Conservation (phyloP, 2,797 vertebrate species). For the Cichlasoma orientale region DNA sequence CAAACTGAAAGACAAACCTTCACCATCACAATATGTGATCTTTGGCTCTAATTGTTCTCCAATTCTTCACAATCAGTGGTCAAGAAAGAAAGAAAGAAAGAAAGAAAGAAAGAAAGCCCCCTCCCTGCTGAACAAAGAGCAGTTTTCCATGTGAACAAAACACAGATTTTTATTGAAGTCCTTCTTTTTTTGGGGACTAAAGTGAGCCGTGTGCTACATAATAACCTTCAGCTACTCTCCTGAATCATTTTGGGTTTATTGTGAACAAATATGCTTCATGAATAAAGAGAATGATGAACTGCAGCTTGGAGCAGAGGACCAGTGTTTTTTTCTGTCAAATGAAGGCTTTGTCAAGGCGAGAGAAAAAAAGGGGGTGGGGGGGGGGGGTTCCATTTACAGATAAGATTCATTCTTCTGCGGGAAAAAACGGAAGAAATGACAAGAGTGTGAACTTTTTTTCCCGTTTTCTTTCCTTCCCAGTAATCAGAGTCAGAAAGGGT, state of each 20-base stretch:
- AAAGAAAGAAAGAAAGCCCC: no score
- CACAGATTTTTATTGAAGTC: background rate
- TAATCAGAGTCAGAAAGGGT: constrained; percentile 48
- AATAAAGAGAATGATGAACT: constrained; percentile 64
- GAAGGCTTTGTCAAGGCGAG: constrained; percentile 39
- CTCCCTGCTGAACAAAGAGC: background rate
- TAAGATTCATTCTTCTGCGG: constrained; percentile 70
- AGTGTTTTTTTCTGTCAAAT: constrained; percentile 48
- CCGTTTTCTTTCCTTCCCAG: constrained; percentile 46
- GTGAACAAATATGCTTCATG: constrained; percentile 71
- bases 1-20: background rate
- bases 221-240: constrained; percentile 65
- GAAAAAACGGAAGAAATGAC: constrained; percentile 24
- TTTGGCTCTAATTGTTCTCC: background rate
- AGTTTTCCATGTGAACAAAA: background rate
- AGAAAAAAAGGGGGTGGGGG: background rate
- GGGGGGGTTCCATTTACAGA: constrained; percentile 71
- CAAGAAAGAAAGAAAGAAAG: background rate
- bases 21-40: background rate
- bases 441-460: constrained; percentile 43
- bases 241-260: constrained; percentile 60
- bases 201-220: constrained; percentile 28
- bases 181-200: constrained; percentile 12
- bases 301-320: constrained; percentile 64
- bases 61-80: background rate